These are phyloP conservation scores for Hydractinia symbiolongicarpus DNA, from an alignment of 30 jellyfish, hydroid and myxozoan genomes.

Conservation along the genomic window DNA sequence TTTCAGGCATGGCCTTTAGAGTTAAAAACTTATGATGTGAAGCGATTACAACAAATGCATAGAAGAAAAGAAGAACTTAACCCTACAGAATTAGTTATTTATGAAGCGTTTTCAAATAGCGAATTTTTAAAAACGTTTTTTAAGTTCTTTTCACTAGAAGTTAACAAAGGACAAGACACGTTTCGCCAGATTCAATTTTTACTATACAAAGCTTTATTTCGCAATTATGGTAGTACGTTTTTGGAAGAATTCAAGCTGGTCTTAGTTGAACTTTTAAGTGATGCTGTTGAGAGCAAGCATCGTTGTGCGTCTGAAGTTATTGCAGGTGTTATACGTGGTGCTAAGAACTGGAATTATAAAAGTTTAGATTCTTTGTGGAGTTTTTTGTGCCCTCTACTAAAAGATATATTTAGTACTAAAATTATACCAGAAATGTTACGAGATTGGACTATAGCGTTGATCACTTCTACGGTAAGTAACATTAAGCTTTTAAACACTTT, in stretches of 20 bases:
- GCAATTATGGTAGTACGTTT: slow-evolving; percentile 52
- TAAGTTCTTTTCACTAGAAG: slow-evolving; percentile 65
- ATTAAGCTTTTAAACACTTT: neutral
- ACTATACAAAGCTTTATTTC: slow-evolving; percentile 52
- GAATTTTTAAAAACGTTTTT: slow-evolving; percentile 56
- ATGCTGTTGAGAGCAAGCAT: slow-evolving; percentile 75
- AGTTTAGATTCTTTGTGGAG: slow-evolving; percentile 60
- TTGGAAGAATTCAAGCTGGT: slow-evolving; percentile 36
- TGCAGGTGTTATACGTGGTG: slow-evolving; percentile 89
- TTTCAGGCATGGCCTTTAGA: slow-evolving; percentile 83
- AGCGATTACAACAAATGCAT: neutral
- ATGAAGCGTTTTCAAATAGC: slow-evolving; percentile 44
- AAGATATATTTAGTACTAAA: slow-evolving; percentile 39
- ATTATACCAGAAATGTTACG: slow-evolving; percentile 60
- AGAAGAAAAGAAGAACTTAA: neutral
- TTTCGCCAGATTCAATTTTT: slow-evolving; percentile 37
- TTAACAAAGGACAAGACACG: slow-evolving; percentile 83
- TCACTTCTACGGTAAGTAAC: slow-evolving; percentile 70
- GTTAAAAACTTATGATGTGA: neutral
- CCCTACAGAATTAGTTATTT: slow-evolving; percentile 42
- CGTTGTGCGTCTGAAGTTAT: slow-evolving; percentile 87
- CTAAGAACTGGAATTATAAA: slow-evolving; percentile 64
- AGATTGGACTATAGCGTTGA: slow-evolving; percentile 85
- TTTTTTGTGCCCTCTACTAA: slow-evolving; percentile 43
- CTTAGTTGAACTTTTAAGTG: slow-evolving; percentile 46